These are phyloP conservation scores for Thera britannica DNA, from an alignment of 2,888 invertebrate genomes.

Conservation along the genomic window DNA sequence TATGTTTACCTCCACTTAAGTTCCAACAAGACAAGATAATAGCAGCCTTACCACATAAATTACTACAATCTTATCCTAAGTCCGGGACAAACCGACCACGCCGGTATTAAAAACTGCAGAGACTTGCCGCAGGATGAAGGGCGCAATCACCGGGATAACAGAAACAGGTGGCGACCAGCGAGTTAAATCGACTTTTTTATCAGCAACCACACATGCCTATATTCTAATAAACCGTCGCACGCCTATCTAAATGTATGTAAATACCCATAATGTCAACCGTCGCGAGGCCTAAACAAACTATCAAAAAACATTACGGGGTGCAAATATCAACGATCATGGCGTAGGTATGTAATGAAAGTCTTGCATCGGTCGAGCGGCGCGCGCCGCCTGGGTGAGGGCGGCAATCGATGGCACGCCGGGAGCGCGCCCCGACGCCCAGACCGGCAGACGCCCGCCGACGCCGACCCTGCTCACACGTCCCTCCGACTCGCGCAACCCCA, in stretches of 20 bases:
- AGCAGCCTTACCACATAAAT: slow-evolving; percentile 30
- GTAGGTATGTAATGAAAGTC: slow-evolving; percentile 80
- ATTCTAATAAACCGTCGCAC: slow-evolving; percentile 47
- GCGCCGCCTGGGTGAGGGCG: slow-evolving; percentile 78
- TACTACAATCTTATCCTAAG: slow-evolving; percentile 32
- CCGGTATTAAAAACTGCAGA: slow-evolving; percentile 55
- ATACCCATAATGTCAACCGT: slow-evolving; percentile 53
- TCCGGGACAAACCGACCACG: slow-evolving; percentile 31
- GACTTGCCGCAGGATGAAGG: slow-evolving; percentile 55
- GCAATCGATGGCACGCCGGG: slow-evolving; percentile 84
- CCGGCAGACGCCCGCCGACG: slow-evolving; percentile 85
- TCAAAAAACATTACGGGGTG: slow-evolving; percentile 83
- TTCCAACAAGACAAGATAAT: slow-evolving; percentile 15
- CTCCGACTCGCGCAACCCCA: slow-evolving; percentile 66
- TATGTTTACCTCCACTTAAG: slow-evolving; percentile 28
- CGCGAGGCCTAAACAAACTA: slow-evolving; percentile 74
- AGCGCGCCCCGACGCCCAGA: slow-evolving; percentile 85
- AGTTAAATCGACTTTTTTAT: slow-evolving; percentile 66
- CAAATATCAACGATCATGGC: slow-evolving; percentile 83
- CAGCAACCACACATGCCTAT: slow-evolving; percentile 53
- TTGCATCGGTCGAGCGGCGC: slow-evolving; percentile 80
- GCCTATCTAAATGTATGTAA: slow-evolving; percentile 54
- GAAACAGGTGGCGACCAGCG: slow-evolving; percentile 65
- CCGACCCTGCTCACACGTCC: slow-evolving; percentile 75
- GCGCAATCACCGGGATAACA: slow-evolving; percentile 57